A percentile compares a stretch with the other conserved stretches of the same genome.
These are phyloP conservation scores for Brachymystax lenok DNA, from an alignment of 2,797 vertebrate genomes.

Conservation along the genomic window DNA sequence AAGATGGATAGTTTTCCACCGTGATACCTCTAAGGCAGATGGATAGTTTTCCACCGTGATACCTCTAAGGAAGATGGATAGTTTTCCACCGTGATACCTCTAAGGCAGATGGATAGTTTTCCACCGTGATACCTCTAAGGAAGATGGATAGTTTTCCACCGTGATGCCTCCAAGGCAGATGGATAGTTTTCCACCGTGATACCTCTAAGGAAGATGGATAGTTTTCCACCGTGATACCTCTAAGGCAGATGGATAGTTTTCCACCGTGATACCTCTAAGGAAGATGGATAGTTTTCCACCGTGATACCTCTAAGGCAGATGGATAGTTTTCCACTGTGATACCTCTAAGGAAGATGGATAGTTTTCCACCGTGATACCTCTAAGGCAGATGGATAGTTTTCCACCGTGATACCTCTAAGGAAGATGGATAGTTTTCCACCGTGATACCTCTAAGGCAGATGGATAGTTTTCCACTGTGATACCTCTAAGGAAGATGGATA, in stretches of 20 bases:
- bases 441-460: too few relatives aligned
- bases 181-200: neutral
- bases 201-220: conserved; percentile 42
- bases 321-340: neutral
- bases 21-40: conserved; percentile 31
- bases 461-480: neutral
- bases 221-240: conserved; percentile 52
- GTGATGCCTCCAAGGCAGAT: too few relatives aligned
- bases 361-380: conserved; percentile 52
- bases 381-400: conserved; percentile 2
- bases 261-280: too few relatives aligned
- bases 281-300: too few relatives aligned
- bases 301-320: too few relatives aligned
- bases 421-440: too few relatives aligned
- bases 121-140: too few relatives aligned
- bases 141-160: too few relatives aligned
- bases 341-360: conserved; percentile 42
- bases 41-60: neutral
- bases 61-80: conserved; percentile 42
- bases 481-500: conserved; percentile 42
- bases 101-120: conserved; percentile 2
- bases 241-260: conserved; percentile 2
- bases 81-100: conserved; percentile 52
- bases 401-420: too few relatives aligned
- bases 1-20: too few relatives aligned